Conservation (phyloP, 2,888 invertebrate species). For the Gymnocheta viridis region DNA sequence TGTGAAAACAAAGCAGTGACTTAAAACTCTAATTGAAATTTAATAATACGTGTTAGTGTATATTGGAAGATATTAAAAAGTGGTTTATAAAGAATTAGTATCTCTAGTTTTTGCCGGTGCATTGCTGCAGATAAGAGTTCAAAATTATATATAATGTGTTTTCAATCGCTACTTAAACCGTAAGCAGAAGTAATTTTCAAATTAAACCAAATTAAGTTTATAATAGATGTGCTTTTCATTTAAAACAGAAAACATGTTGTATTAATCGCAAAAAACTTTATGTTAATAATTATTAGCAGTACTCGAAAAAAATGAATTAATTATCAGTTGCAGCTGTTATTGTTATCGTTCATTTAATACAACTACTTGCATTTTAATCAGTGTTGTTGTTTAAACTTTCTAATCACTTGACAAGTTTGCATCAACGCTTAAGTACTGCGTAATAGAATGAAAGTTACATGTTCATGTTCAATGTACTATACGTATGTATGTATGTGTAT, state of each 20-base stretch:
- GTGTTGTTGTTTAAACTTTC: constrained; percentile 75
- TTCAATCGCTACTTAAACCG: no score
- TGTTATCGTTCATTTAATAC: constrained; percentile 69
- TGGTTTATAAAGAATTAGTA: no score
- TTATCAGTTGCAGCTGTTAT: constrained; percentile 26
- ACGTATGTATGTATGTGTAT: not conserved
- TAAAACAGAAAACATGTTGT: not conserved
- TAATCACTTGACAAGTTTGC: constrained; percentile 76
- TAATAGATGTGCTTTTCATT: not conserved
- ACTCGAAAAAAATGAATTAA: constrained; percentile 16
- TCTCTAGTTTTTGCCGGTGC: no score
- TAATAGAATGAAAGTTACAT: constrained; percentile 10
- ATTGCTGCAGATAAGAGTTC: no score
- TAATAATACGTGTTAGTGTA: no score
- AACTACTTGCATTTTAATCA: constrained; percentile 73
- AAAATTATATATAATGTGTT: no score
- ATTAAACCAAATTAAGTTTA: not conserved
- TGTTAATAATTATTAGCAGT: constrained; percentile 27
- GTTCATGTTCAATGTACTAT: constrained; percentile 15
- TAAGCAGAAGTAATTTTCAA: no score
- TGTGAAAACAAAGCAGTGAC: no score
- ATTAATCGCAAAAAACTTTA: constrained; percentile 6
- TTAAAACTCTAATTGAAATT: no score
- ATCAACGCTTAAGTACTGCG: constrained; percentile 69
- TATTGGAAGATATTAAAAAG: no score